Evolutionary conservation across 2,113 vertebrate genomes (phyloP).

Genomic region (Phoxinus phoxinus): DNA sequence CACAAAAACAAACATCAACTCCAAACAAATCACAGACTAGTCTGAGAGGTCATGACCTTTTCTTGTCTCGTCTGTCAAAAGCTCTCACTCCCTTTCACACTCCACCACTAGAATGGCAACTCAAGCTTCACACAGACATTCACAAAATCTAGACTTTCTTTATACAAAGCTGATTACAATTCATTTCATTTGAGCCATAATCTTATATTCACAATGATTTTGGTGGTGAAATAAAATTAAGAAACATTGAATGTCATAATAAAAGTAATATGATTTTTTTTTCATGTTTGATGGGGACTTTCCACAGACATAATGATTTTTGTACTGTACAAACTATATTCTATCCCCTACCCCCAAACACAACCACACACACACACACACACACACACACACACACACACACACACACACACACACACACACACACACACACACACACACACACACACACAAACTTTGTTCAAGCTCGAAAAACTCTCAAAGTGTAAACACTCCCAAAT

Average conservation of each 20-base stretch:
- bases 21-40: constrained; percentile 9
- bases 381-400: neutral
- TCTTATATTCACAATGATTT: neutral
- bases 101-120: neutral
- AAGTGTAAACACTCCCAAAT: constrained; percentile 26
- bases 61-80: neutral
- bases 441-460: neutral
- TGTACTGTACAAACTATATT: too few relatives aligned
- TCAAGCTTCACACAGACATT: neutral
- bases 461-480: neutral
- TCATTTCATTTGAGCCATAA: neutral
- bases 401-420: neutral
- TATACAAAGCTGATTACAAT: neutral
- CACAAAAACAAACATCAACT: constrained; percentile 1
- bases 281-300: too few relatives aligned
- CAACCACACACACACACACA: neutral
- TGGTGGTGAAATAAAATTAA: too few relatives aligned
- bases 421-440: neutral
- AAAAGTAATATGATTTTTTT: too few relatives aligned
- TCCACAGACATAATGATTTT: too few relatives aligned
- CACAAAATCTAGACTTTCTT: neutral
- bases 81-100: neutral
- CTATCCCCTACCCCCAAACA: too few relatives aligned
- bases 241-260: too few relatives aligned
- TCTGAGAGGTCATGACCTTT: constrained; percentile 30